Evolutionary conservation across 2,797 vertebrate species (phyloP).

Genomic region (Luscinia megarhynchos): DNA sequence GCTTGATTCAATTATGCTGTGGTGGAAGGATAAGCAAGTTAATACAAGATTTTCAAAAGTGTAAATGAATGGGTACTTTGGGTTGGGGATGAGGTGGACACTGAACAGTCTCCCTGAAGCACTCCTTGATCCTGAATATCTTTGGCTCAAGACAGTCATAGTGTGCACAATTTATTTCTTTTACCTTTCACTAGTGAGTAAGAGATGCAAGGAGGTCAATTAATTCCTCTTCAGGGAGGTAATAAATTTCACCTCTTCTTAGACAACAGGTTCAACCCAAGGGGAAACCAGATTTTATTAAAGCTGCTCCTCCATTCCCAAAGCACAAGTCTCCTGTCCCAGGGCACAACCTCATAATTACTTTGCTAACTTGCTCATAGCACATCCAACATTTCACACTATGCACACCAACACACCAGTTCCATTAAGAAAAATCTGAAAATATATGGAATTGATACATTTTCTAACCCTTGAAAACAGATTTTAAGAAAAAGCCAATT

Average conservation of each 20-base stretch:
- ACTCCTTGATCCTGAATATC: neutral
- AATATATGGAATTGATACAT: neutral
- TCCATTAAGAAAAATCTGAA: neutral
- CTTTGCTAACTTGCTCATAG: neutral
- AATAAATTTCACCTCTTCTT: neutral
- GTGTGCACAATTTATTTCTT: neutral
- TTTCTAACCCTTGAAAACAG: neutral
- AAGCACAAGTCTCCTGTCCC: neutral
- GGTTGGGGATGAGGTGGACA: neutral
- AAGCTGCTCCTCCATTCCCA: neutral
- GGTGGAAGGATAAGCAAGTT: neutral
- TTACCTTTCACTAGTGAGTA: neutral
- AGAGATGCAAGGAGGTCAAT: neutral
- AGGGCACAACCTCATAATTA: neutral
- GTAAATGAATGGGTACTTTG: neutral
- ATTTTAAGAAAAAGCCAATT: neutral
- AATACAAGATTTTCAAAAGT: neutral
- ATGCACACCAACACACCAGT: neutral
- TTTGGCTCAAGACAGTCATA: neutral
- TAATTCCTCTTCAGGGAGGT: neutral
- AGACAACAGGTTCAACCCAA: neutral
- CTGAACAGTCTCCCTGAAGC: neutral
- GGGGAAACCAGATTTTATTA: neutral
- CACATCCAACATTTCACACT: neutral
- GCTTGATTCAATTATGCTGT: neutral